A percentile compares a stretch with the other conserved stretches of the same genome.
phyloP scores from a whole-genome alignment of 2,113 vertebrate species.

The Upupa epops region DNA sequence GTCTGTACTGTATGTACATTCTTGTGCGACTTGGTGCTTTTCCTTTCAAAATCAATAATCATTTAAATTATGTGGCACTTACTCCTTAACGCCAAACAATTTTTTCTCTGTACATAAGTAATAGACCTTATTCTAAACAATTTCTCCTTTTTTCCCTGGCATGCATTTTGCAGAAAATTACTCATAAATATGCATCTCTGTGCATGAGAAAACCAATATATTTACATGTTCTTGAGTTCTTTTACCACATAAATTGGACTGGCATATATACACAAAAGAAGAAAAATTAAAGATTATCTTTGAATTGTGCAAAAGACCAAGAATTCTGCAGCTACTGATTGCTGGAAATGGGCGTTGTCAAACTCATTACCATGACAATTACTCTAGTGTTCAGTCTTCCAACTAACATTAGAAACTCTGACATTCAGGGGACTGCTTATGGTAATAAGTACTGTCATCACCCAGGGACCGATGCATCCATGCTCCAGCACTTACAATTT shows the following conservation, averaged over 20 bases:
- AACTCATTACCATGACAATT: slow-evolving; percentile 3
- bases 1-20: background rate
- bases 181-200: background rate
- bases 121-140: background rate
- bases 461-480: background rate
- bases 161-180: background rate
- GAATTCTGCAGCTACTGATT: background rate
- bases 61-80: background rate
- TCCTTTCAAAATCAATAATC: slow-evolving; percentile 5
- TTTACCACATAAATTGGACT: background rate
- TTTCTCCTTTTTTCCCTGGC: background rate
- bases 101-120: background rate
- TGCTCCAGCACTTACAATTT: background rate
- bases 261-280: background rate
- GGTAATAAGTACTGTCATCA: background rate
- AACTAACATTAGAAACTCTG: background rate
- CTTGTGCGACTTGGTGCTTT: background rate
- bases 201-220: slow-evolving; percentile 2
- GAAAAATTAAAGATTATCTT: background rate
- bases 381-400: background rate
- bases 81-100: background rate
- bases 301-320: background rate
- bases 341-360: slow-evolving; percentile 6
- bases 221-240: background rate
- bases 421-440: background rate